Base-by-base conservation (phyloP, 1,140 invertebrate genomes). In the Leptinotarsa defecta region DNA sequence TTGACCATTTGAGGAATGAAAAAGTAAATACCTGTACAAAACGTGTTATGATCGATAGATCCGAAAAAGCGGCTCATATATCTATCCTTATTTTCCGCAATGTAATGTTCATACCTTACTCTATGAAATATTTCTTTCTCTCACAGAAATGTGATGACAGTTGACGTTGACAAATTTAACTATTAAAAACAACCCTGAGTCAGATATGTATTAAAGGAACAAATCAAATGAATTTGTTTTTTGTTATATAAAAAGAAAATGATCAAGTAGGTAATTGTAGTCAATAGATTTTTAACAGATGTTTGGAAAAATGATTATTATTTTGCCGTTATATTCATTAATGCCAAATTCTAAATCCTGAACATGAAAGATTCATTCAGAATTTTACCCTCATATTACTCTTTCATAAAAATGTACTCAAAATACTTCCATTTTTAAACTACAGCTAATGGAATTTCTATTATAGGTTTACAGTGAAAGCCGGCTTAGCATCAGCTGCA, bases 381-480 rank as follows among this genome's bases (percentile, higher is more conserved):
- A 57, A 22, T 57, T 24, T 24, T 13, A 13, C 69, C 34, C n/a
- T n/a, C 48, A 48, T 19, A 48, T 57, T 71, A 17, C 52, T 15
- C 49, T 17, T 15, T 57, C 49, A 57, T 19, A 13, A 57, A 71
- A 20, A 20, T 48, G 69, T 22, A 49, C 20, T 49, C 6, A 24
- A 34, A 34, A 34, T 34, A 34, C 8, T 71, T n/a, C 3, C 17
- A 15, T 22, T 13, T 13, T 13, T 13, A 13, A 15, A 61, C 48
- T 22, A 64, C 11, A 20, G 48, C 20, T 48, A 62, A 15, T n/a
- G 15, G 63, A 73, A 67, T 48, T 27, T 15, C 19, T 75, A 67
- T 82, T 81, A 34, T 71, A 89, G 88, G 81, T 89, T 89, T 81
- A 86, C 86, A 22, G 78, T 88, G 63, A 89, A 89, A 84, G 85